These are phyloP conservation scores for Tillus elongatus DNA, from an alignment of 2,888 invertebrate species.

Conservation along the genomic window DNA sequence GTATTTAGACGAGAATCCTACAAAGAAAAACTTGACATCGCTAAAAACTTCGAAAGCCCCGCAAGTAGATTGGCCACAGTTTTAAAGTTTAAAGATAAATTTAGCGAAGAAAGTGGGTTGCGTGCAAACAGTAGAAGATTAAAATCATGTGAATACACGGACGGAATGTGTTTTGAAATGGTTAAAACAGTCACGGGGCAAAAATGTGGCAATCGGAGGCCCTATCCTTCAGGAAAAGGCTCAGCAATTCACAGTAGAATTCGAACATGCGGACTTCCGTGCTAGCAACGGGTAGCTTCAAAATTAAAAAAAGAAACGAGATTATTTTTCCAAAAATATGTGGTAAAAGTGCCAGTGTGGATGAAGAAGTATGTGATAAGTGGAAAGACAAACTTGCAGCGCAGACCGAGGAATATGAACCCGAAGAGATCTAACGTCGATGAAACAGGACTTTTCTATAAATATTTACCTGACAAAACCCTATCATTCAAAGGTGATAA, in stretches of 20 bases:
- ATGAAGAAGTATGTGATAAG: too few species aligned
- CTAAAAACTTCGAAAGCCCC: slow-evolving; percentile 19
- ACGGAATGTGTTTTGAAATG: slow-evolving; percentile 6
- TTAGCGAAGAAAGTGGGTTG: too few species aligned
- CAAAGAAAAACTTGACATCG: too few species aligned
- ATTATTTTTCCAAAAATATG: slow-evolving; percentile 8
- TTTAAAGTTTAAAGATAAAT: too few species aligned
- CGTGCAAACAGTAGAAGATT: slow-evolving; percentile 5
- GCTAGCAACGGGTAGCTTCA: slow-evolving; percentile 6
- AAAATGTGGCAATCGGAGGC: too few species aligned
- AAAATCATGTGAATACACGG: slow-evolving; percentile 15
- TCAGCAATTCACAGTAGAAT: slow-evolving; percentile 1
- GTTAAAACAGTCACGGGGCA: slow-evolving; percentile 8
- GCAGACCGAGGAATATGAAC: too few species aligned
- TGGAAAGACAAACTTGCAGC: too few species aligned
- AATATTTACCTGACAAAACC: slow-evolving; percentile 6
- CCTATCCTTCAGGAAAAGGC: slow-evolving; percentile 7
- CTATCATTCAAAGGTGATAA: slow-evolving; percentile 1
- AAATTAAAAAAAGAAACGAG: slow-evolving; percentile 7
- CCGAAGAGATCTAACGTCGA: slow-evolving; percentile 4
- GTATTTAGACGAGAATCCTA: too few species aligned
- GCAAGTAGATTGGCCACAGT: slow-evolving; percentile 17
- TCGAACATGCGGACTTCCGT: slow-evolving; percentile 4
- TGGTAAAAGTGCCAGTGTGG: slow-evolving; percentile 9
- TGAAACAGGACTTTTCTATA: too few species aligned